Evolutionary conservation across 2,888 invertebrate genomes (phyloP).

Genomic region (Ctenicera cuprea): DNA sequence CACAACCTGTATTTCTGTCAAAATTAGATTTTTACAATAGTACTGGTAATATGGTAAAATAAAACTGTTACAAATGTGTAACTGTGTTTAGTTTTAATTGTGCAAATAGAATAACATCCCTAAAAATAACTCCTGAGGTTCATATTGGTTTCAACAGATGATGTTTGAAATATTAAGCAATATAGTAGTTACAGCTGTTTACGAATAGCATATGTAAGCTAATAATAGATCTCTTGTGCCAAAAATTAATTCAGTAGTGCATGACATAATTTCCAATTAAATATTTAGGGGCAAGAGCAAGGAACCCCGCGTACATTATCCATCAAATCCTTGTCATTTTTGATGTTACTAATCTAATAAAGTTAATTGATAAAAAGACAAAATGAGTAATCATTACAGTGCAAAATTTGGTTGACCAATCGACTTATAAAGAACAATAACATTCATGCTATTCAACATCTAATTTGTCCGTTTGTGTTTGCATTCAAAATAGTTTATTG

Average conservation of each 20-base stretch:
- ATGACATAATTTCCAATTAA: slow-evolving; percentile 14
- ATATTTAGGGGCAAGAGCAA: slow-evolving; percentile 13
- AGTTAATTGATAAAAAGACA: background rate
- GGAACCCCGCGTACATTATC: slow-evolving; percentile 2
- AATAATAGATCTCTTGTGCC: slow-evolving; percentile 17
- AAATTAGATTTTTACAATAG: no score
- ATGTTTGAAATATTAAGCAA: background rate
- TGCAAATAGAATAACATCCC: background rate
- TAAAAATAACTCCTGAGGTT: background rate
- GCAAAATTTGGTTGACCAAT: background rate
- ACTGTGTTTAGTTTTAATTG: no score
- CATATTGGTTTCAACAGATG: background rate
- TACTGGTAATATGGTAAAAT: no score
- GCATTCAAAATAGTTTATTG: background rate
- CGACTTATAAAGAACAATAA: background rate
- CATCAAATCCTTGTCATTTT: slow-evolving; percentile 7
- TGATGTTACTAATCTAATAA: background rate
- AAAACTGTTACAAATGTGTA: no score
- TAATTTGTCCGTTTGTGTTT: background rate
- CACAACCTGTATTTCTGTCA: no score
- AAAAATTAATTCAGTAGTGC: slow-evolving; percentile 15
- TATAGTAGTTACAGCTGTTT: background rate
- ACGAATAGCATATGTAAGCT: background rate
- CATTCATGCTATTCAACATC: background rate
- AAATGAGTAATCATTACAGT: slow-evolving; percentile 1